These are phyloP conservation scores for Syngnathus floridae DNA, from an alignment of 2,113 vertebrate genomes.

Conservation along the genomic window DNA sequence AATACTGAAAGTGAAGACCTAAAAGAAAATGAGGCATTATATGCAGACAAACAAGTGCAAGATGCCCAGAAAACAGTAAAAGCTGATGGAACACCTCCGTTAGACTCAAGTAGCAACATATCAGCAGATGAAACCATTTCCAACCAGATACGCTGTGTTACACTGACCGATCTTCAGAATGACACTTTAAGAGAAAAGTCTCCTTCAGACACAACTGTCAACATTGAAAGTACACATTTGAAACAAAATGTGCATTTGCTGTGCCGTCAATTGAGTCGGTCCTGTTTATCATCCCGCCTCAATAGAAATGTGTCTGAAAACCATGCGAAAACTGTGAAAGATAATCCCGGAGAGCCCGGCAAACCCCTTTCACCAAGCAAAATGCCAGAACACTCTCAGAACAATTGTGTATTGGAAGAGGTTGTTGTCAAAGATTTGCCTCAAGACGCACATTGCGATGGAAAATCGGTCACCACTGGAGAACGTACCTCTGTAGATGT, in stretches of 20 bases:
- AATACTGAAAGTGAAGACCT: conserved; percentile 1
- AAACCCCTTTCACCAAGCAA: neutral
- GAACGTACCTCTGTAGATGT: neutral
- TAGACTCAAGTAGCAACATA: neutral
- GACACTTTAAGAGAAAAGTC: conserved; percentile 4
- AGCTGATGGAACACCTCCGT: neutral
- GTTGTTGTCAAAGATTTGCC: neutral
- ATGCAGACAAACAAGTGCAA: neutral
- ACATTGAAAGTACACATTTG: conserved; percentile 5
- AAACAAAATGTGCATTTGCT: conserved; percentile 20
- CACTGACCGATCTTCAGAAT: neutral
- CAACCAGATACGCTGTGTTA: conserved; percentile 2
- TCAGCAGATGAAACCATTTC: neutral
- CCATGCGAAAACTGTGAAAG: neutral
- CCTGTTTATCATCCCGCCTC: conserved; percentile 20
- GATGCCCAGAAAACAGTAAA: neutral
- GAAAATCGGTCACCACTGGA: neutral
- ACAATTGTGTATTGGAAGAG: neutral
- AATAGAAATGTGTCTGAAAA: conserved; percentile 15
- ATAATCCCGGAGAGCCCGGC: neutral
- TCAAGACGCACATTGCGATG: neutral
- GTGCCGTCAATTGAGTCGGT: conserved; percentile 27
- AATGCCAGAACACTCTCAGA: neutral
- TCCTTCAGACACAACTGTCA: conserved; percentile 3
- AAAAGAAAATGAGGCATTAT: conserved; percentile 11